Conservation (phyloP, 2,113 vertebrate species). For the Chrysemys picta region DNA sequence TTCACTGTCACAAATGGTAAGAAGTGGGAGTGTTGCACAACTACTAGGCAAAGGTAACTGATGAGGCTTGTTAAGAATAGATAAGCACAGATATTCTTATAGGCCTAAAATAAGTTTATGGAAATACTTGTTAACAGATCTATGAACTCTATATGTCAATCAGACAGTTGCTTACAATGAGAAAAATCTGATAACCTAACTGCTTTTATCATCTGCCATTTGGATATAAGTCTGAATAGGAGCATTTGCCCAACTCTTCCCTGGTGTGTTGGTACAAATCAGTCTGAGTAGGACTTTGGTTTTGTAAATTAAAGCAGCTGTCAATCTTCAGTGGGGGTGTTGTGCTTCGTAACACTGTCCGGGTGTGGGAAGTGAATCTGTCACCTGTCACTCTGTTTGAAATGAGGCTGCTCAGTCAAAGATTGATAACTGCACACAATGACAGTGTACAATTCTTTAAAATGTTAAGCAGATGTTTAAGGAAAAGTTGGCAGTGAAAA, state of each 20-base stretch:
- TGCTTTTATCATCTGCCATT: background rate
- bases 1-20: background rate
- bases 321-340: slow-evolving; percentile 44
- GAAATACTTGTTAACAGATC: background rate
- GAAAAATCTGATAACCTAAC: slow-evolving; percentile 7
- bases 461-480: slow-evolving; percentile 32
- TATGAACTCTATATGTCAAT: slow-evolving; percentile 3
- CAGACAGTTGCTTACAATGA: background rate
- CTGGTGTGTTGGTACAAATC: slow-evolving; percentile 37
- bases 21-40: background rate
- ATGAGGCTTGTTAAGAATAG: background rate
- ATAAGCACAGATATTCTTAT: background rate
- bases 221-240: slow-evolving; percentile 24
- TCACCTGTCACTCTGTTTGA: slow-evolving; percentile 63
- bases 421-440: background rate
- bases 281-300: slow-evolving; percentile 14
- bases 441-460: slow-evolving; percentile 35
- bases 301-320: slow-evolving; percentile 47
- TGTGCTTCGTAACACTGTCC: slow-evolving; percentile 45
- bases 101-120: background rate
- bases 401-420: slow-evolving; percentile 7
- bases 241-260: background rate
- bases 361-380: slow-evolving; percentile 60
- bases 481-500: background rate
- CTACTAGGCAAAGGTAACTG: fast-evolving